A percentile compares a stretch with the other conserved stretches of the same genome.
These are phyloP conservation scores for Gasteruption jaculator DNA, from an alignment of 2,888 invertebrate species.

Conservation along the genomic window DNA sequence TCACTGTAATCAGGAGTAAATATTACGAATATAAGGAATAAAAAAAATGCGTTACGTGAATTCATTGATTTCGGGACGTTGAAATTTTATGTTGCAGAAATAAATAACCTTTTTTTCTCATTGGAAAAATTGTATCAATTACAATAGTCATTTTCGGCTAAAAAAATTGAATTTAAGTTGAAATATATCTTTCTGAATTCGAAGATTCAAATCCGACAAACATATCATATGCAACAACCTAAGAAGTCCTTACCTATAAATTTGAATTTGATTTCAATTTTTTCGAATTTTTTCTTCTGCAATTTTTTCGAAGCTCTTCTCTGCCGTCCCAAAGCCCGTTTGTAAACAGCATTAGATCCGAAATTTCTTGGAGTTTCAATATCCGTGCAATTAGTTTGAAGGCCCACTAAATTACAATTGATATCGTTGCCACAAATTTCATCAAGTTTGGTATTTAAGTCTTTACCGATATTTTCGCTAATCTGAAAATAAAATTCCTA, in stretches of 20 bases:
- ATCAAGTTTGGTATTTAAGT: slow-evolving; percentile 34
- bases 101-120: too few species aligned
- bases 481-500: slow-evolving; percentile 37
- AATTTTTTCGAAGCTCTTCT: slow-evolving; percentile 25
- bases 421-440: slow-evolving; percentile 37
- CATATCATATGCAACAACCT: too few species aligned
- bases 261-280: slow-evolving; percentile 39
- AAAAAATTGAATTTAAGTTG: too few species aligned
- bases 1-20: too few species aligned
- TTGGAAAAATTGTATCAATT: too few species aligned
- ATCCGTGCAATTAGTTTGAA: slow-evolving; percentile 32
- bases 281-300: slow-evolving; percentile 28
- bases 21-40: too few species aligned
- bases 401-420: slow-evolving; percentile 34
- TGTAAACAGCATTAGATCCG: slow-evolving; percentile 31
- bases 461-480: slow-evolving; percentile 35
- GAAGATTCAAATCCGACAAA: too few species aligned
- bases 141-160: too few species aligned
- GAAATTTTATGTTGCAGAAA: too few species aligned
- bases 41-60: too few species aligned
- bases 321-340: slow-evolving; percentile 21
- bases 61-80: too few species aligned
- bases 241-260: slow-evolving; percentile 39
- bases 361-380: slow-evolving; percentile 15
- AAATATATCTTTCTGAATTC: too few species aligned